Evolutionary conservation across 2,888 invertebrate species (phyloP).

Genomic region (Drosophila barbarae): DNA sequence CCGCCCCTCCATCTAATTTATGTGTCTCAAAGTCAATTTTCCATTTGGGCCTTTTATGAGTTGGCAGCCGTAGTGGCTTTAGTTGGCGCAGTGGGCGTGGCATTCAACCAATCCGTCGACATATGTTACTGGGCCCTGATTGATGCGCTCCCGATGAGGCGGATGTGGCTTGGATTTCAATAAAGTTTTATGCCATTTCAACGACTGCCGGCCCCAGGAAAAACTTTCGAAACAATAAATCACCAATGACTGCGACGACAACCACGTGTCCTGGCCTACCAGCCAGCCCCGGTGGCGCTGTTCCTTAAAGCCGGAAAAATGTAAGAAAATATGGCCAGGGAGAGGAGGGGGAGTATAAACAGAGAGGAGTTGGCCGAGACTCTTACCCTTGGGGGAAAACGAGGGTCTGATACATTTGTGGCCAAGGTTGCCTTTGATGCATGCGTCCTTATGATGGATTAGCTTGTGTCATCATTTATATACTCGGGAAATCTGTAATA

Average conservation of each 20-base stretch:
- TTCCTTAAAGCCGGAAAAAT: conserved; percentile 20
- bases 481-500: conserved; percentile 12
- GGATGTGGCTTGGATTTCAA: conserved; percentile 50
- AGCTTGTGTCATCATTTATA: conserved; percentile 23
- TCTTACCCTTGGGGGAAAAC: conserved; percentile 21
- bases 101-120: conserved; percentile 42
- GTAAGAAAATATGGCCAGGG: conserved; percentile 4
- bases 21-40: conserved; percentile 25
- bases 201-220: conserved; percentile 30
- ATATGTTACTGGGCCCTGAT: conserved; percentile 43
- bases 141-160: conserved; percentile 46
- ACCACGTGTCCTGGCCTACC: conserved; percentile 28
- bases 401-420: conserved; percentile 6
- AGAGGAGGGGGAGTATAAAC: neutral
- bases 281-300: conserved; percentile 2
- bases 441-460: conserved; percentile 32
- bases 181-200: conserved; percentile 51
- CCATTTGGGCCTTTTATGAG: conserved; percentile 30
- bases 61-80: conserved; percentile 7
- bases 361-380: conserved; percentile 6
- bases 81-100: conserved; percentile 31
- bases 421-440: conserved; percentile 23
- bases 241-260: conserved; percentile 58
- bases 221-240: conserved; percentile 67
- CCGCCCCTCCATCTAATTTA: conserved; percentile 22